Evolutionary conservation across 1,140 invertebrate genomes (phyloP).

Genomic region (Melanaphis sacchari): DNA sequence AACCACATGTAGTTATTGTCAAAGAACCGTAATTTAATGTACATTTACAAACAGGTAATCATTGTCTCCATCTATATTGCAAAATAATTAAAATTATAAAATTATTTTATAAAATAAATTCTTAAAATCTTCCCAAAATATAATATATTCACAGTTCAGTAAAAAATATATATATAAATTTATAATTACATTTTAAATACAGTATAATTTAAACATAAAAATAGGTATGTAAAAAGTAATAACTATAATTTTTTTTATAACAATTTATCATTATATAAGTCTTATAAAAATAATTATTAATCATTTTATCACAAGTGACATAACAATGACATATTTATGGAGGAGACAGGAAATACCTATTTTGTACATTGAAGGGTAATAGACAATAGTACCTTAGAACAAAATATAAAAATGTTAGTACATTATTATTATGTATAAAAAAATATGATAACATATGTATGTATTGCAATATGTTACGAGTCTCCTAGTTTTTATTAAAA

Average conservation of each 20-base stretch:
- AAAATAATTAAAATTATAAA: too few relatives aligned
- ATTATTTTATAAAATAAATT: too few relatives aligned
- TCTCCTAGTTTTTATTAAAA: neutral
- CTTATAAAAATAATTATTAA: neutral
- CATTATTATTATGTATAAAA: neutral
- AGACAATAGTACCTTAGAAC: neutral
- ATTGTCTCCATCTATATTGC: too few relatives aligned
- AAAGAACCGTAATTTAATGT: too few relatives aligned
- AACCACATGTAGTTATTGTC: too few relatives aligned
- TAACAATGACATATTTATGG: neutral
- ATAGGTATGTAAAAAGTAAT: neutral
- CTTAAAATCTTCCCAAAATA: too few relatives aligned
- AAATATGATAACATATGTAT: neutral
- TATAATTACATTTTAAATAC: constrained; percentile 4
- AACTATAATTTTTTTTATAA: neutral
- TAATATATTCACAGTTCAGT: neutral
- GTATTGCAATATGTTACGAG: neutral
- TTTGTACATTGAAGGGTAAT: neutral
- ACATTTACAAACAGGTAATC: too few relatives aligned
- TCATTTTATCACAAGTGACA: neutral
- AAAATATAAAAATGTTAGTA: neutral
- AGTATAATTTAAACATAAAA: neutral
- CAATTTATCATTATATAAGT: neutral
- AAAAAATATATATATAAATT: too few relatives aligned
- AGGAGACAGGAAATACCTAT: too few relatives aligned